Percentiles rank a stretch among this genome's conserved stretches.
These are phyloP conservation scores for Apostichopus leukothele DNA, from an alignment of 53 echinoderm and acorn worm species.

Conservation along the genomic window DNA sequence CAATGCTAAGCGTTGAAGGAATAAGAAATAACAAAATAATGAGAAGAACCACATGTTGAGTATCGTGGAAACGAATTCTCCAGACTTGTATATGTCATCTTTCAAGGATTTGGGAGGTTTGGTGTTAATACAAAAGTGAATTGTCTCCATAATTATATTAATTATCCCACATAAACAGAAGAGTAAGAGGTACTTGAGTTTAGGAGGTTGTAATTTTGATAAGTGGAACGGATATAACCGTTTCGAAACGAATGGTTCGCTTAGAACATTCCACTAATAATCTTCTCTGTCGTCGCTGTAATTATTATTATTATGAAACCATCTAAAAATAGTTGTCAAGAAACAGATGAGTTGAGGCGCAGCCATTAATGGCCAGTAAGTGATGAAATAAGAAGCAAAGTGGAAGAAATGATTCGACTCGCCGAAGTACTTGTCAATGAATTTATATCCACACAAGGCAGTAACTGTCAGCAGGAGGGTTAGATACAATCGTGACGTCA, in stretches of 20 bases:
- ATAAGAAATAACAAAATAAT: slow-evolving; percentile 21
- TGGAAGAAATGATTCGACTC: slow-evolving; percentile 20
- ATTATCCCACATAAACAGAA: not conserved
- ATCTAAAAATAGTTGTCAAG: slow-evolving; percentile 5
- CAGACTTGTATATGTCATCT: not conserved
- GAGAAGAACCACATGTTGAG: slow-evolving; percentile 17
- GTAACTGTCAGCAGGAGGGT: not conserved
- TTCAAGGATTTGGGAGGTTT: not conserved
- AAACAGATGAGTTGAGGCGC: not conserved
- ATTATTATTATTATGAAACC: slow-evolving; percentile 2
- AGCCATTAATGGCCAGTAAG: slow-evolving; percentile 27
- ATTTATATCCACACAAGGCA: not conserved
- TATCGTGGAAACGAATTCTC: not conserved
- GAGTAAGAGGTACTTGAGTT: not conserved
- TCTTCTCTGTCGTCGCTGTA: not conserved
- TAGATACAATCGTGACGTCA: slow-evolving; percentile 43
- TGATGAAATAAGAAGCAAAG: slow-evolving; percentile 31
- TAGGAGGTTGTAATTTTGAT: not conserved
- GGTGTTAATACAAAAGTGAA: not conserved
- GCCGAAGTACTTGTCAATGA: slow-evolving; percentile 4
- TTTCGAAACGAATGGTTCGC: not conserved
- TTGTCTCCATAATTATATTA: not conserved
- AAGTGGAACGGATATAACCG: slow-evolving; percentile 9
- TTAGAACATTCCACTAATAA: slow-evolving; percentile 34
- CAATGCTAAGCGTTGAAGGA: slow-evolving; percentile 12